Conservation (phyloP, 2,797 vertebrate genomes). For the Pangasius macronema region DNA sequence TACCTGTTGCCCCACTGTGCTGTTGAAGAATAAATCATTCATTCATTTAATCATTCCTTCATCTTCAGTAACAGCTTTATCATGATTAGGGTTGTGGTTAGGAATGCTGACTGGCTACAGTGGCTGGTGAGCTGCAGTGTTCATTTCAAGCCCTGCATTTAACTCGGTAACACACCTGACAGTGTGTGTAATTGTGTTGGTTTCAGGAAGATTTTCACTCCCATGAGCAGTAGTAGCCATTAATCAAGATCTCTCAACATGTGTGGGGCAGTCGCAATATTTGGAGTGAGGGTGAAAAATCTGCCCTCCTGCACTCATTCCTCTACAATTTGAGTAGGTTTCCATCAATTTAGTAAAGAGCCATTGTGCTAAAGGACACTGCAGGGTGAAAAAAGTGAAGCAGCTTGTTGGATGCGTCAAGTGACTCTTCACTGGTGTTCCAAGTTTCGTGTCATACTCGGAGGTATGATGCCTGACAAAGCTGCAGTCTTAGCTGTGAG, state of each 20-base stretch:
- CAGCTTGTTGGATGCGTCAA: conserved; percentile 9
- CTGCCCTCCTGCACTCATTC: not conserved
- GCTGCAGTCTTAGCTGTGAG: not conserved
- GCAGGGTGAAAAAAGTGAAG: not conserved
- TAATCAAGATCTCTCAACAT: not conserved
- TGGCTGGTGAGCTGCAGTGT: not conserved
- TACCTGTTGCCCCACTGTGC: not conserved
- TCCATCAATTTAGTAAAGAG: conserved; percentile 2
- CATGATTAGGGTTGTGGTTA: not conserved
- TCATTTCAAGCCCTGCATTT: not conserved
- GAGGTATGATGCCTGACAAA: not conserved
- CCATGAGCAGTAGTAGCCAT: not conserved
- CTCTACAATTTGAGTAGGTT: not conserved
- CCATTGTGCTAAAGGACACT: not conserved
- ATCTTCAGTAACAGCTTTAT: not conserved
- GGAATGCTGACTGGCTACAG: not conserved
- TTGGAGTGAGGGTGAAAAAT: not conserved
- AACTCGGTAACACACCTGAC: not conserved
- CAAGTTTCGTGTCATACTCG: not conserved
- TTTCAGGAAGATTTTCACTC: conserved; percentile 1
- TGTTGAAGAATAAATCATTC: not conserved
- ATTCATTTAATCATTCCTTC: not conserved
- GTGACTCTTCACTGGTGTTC: not conserved
- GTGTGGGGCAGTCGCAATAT: not conserved
- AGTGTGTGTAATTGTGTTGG: not conserved